phyloP scores from a whole-genome alignment of 35 echinoderm and acorn worm species.

The Apostichopus parvimensis region DNA sequence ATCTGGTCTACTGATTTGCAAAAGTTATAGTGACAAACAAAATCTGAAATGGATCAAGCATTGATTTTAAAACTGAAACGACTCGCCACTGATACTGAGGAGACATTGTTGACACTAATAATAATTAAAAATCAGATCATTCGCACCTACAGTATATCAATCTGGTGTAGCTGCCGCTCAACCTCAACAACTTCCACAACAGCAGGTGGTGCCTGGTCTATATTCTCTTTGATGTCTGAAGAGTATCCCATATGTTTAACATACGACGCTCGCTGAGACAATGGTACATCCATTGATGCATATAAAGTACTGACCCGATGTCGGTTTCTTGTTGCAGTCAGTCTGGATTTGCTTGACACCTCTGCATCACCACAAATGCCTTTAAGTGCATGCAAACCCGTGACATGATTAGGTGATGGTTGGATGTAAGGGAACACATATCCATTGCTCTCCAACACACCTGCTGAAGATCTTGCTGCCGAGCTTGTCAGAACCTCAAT shows the following conservation, averaged over 20 bases:
- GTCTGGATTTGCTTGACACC: not conserved
- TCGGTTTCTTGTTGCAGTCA: constrained; percentile 38
- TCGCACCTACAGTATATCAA: too few relatives aligned
- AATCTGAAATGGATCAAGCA: too few relatives aligned
- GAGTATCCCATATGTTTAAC: constrained; percentile 28
- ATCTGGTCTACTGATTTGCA: too few relatives aligned
- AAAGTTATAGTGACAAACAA: too few relatives aligned
- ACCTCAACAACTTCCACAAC: not conserved
- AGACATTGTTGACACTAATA: too few relatives aligned
- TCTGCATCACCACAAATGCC: not conserved
- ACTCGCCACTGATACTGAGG: too few relatives aligned
- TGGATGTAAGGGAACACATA: not conserved
- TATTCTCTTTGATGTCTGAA: not conserved
- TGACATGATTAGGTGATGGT: not conserved
- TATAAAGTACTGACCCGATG: constrained; percentile 29
- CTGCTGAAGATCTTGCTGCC: not conserved
- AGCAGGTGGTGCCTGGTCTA: not conserved
- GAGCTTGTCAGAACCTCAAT: not conserved
- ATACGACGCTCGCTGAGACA: not conserved
- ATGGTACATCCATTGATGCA: constrained; percentile 19
- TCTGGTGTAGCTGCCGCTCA: not conserved
- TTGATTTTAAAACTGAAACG: too few relatives aligned
- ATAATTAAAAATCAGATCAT: too few relatives aligned
- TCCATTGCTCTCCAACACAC: not conserved
- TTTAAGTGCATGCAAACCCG: not conserved